phyloP scores from a whole-genome alignment of 2,797 vertebrate species.

The Scolopax bukidnonensis region DNA sequence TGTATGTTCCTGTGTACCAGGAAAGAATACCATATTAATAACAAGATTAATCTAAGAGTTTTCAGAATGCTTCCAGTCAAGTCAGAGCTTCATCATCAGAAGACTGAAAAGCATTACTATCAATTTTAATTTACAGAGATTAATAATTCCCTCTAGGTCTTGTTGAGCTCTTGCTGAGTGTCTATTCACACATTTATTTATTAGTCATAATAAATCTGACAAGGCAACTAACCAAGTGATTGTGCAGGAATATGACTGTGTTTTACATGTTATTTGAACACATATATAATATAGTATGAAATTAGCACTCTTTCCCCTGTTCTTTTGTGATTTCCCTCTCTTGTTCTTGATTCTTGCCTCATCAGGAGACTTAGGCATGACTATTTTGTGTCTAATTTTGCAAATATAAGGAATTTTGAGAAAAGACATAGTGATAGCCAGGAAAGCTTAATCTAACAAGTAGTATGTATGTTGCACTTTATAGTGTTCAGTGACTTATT shows the following conservation, averaged over 20 bases:
- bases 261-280: background rate
- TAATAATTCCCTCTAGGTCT: background rate
- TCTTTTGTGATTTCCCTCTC: background rate
- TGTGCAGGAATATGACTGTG: background rate
- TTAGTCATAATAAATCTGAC: background rate
- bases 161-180: background rate
- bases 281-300: background rate
- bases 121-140: background rate
- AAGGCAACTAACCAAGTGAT: background rate
- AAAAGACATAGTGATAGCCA: background rate
- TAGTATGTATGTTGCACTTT: background rate
- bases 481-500: background rate
- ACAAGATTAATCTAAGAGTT: background rate
- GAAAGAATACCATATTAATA: background rate
- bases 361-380: background rate
- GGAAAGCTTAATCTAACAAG: background rate
- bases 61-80: background rate
- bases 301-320: rapidly evolving
- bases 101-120: background rate
- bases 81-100: background rate
- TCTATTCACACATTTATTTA: background rate
- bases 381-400: background rate
- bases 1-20: background rate
- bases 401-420: background rate
- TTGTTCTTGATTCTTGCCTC: background rate